Conservation (phyloP, 2,888 invertebrate species). For the Campaea margaritaria region DNA sequence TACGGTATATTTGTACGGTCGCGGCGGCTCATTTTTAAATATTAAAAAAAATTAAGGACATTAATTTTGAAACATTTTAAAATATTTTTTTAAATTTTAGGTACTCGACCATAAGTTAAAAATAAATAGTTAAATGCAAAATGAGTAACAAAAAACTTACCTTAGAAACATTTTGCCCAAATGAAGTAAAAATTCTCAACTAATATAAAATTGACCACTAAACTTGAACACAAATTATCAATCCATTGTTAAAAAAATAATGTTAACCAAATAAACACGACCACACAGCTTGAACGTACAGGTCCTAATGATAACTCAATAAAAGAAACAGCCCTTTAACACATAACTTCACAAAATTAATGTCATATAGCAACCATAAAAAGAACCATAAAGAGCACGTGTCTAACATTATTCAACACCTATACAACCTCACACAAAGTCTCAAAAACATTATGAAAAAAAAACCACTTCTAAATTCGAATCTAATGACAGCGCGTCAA, state of each 20-base stretch:
- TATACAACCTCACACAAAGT: constrained; percentile 64
- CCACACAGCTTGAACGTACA: constrained; percentile 73
- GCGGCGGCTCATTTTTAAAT: no score
- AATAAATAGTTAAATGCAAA: background rate
- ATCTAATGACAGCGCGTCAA: constrained; percentile 75
- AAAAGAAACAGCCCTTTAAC: constrained; percentile 73
- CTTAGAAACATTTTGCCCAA: constrained; percentile 72
- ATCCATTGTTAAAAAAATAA: constrained; percentile 56
- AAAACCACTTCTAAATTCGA: constrained; percentile 69
- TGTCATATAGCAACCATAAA: constrained; percentile 78
- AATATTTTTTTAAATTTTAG: no score
- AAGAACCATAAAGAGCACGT: constrained; percentile 79
- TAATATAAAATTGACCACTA: constrained; percentile 48
- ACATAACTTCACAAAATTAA: constrained; percentile 76
- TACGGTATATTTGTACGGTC: no score
- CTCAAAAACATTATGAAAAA: constrained; percentile 55
- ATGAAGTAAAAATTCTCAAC: constrained; percentile 44
- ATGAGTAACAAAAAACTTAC: constrained; percentile 48
- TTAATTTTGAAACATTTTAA: no score
- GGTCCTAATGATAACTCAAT: constrained; percentile 76
- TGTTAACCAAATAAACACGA: constrained; percentile 65
- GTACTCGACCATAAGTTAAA: background rate
- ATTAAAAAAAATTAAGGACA: no score
- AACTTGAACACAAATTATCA: constrained; percentile 61
- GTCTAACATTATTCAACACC: constrained; percentile 75